Evolutionary conservation across 2,797 vertebrate species (phyloP).

Genomic region (Stomatorhinus walkeri): DNA sequence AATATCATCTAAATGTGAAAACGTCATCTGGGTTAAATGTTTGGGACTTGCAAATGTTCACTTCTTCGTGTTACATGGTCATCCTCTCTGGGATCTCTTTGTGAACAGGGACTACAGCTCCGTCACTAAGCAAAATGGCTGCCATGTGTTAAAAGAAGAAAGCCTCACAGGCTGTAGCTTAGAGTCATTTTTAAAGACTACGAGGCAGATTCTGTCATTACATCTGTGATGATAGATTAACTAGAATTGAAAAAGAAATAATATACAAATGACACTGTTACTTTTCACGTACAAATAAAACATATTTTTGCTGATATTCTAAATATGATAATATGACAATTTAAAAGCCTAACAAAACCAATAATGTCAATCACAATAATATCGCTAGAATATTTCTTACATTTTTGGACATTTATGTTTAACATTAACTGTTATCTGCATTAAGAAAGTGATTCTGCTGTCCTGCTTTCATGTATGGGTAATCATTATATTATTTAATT

Average conservation of each 20-base stretch:
- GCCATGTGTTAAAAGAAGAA: not conserved
- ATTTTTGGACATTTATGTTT: not conserved
- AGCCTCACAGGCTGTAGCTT: not conserved
- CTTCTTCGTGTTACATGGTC: not conserved
- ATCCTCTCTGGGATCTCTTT: not conserved
- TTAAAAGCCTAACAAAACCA: not conserved
- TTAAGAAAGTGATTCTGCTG: not conserved
- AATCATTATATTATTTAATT: not conserved
- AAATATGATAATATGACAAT: not conserved
- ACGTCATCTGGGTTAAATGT: not conserved
- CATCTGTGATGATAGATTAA: not conserved
- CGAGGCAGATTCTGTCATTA: not conserved
- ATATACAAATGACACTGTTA: not conserved
- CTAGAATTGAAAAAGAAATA: not conserved
- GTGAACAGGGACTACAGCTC: not conserved
- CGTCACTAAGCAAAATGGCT: not conserved
- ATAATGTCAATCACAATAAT: not conserved
- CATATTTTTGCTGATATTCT: not conserved
- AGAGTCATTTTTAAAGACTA: not conserved
- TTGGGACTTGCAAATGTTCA: not conserved
- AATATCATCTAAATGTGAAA: slow-evolving; percentile 1
- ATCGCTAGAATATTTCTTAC: not conserved
- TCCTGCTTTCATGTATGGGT: not conserved
- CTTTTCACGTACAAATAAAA: not conserved
- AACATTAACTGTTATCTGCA: not conserved